These are phyloP conservation scores for Drosophila persimilis DNA, from an alignment of 1,140 invertebrate genomes.

Conservation along the genomic window DNA sequence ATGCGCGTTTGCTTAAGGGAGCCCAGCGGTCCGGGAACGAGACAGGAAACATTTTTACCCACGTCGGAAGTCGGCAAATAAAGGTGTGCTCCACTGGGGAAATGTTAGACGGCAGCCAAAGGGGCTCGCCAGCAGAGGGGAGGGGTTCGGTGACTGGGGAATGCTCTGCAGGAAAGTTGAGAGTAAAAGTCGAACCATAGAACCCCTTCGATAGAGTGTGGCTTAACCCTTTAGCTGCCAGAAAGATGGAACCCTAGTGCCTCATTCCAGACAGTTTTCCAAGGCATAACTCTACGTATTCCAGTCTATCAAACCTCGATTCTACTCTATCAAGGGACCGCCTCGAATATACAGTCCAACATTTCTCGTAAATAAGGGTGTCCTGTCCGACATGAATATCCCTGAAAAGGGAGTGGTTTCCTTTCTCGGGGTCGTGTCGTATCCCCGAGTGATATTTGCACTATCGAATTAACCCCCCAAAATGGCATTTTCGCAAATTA, in stretches of 20 bases:
- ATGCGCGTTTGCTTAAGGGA: constrained; percentile 50
- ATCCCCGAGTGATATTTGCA: constrained; percentile 36
- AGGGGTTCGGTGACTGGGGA: background rate
- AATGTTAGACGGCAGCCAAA: constrained; percentile 25
- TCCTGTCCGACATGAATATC: background rate
- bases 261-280: background rate
- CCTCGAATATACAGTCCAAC: too few species aligned
- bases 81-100: constrained; percentile 43
- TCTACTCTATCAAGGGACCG: too few species aligned
- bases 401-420: constrained; percentile 22
- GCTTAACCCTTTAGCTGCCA: background rate
- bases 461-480: constrained; percentile 30
- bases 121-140: constrained; percentile 1
- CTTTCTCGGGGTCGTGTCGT: background rate
- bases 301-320: background rate
- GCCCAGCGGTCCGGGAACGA: constrained; percentile 2
- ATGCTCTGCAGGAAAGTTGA: constrained; percentile 17
- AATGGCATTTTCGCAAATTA: constrained; percentile 13
- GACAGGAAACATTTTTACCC: constrained; percentile 64
- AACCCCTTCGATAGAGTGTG: too few species aligned
- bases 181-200: background rate
- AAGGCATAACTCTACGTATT: background rate
- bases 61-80: constrained; percentile 65
- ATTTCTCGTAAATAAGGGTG: too few species aligned
- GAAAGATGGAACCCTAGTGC: background rate